A percentile compares a stretch with the other conserved stretches of the same genome.
Evolutionary conservation across 2,113 vertebrate species (phyloP).

Genomic region (Tauraco erythrolophus): DNA sequence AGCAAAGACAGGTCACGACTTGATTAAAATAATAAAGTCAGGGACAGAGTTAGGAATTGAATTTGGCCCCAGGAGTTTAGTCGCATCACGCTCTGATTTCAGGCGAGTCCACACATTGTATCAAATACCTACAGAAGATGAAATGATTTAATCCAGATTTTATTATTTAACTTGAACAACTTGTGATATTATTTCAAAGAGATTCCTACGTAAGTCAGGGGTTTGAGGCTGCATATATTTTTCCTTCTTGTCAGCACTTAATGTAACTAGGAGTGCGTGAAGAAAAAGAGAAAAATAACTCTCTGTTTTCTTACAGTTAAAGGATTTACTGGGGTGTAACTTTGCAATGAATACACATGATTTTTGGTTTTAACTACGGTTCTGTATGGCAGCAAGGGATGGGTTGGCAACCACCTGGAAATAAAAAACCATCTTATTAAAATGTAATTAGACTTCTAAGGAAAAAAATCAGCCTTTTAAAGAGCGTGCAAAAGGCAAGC

Average conservation of each 20-base stretch:
- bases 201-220: slow-evolving; percentile 33
- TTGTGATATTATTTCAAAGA: slow-evolving; percentile 28
- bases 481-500: slow-evolving; percentile 6
- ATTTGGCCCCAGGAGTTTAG: background rate
- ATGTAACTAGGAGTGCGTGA: background rate
- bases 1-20: background rate
- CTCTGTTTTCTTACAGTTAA: background rate
- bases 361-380: background rate
- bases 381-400: background rate
- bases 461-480: slow-evolving; percentile 36
- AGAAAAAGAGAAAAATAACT: slow-evolving; percentile 16
- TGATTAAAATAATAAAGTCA: slow-evolving; percentile 25
- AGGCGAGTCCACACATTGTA: background rate
- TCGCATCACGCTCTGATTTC: background rate
- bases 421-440: background rate
- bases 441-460: slow-evolving; percentile 11
- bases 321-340: background rate
- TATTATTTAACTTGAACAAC: slow-evolving; percentile 22
- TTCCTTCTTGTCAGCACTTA: background rate
- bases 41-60: background rate
- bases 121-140: background rate
- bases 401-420: background rate
- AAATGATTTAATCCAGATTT: slow-evolving; percentile 40
- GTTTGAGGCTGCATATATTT: slow-evolving; percentile 1
- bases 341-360: background rate